Evolutionary conservation across 2,888 invertebrate species (phyloP), one percentile per base, ranked within the genome.

Genomic region (Sarcophaga variegata): DNA sequence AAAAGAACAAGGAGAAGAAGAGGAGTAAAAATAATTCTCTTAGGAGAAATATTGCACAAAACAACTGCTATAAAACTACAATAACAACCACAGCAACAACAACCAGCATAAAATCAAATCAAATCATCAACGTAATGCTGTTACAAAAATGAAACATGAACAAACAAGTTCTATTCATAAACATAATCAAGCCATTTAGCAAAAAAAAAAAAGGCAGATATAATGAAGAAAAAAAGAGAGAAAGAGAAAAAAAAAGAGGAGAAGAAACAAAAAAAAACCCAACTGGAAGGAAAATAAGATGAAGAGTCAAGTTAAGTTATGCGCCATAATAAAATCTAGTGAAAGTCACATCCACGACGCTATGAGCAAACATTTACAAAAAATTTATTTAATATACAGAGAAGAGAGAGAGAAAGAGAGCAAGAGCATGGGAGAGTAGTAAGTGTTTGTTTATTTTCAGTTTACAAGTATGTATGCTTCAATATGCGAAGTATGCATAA

Each of bases 141-240:
- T 84, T 80, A 83, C 37, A 37, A 70, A 45, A 67, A 54, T 54
- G 54, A 17, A 75, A 69, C 79, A 47, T 54, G 54, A 54, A 54
- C 54, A 54, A 54, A 54, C 54, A 75, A 80, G 63, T 14, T 74
- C 60, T 84, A 80, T 80, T 76, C 80, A 84, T 71, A 84, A 84
- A 80, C 70, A 84, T 71, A 84, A 84, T 84, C 75, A 84, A 80
- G 80, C 75, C 75, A 84, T 70, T 84, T 84, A 80, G 66, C 60
- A 14, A 64, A 11, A 64, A 60, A 27, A 47, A 5, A 14, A 49
- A 60, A 77, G 22, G 14, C 60, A 63, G n/a, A 79, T 17, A 74
- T 14, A 14, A 49, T 3, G 14, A 49, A 49, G 14, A 4, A 49
- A 49, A 49, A 49, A 12, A 14, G 3, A 49, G 14, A 12, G 14